Base-by-base conservation (phyloP, 2,888 invertebrate genomes). In the Oscheius sp. region DNA sequence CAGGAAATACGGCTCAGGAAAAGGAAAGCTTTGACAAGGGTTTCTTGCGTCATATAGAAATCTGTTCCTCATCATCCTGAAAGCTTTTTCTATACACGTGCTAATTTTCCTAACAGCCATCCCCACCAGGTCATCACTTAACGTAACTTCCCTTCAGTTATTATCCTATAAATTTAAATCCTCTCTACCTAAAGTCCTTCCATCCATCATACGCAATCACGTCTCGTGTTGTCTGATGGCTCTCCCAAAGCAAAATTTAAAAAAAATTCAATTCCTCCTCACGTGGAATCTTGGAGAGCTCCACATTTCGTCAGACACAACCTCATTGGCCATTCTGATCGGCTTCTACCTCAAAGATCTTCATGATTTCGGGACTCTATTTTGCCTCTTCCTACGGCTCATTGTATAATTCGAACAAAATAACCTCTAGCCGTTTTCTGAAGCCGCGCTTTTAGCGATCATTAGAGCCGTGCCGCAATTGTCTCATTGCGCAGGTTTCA, bases 201-300 rank as follows among this genome's bases (percentile, higher is more conserved):
- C 54, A 54, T 54, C 36, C 54, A 36, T 54, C 54, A 54, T 20
- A 22, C 33, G 36, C 54, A 54, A 54, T 54, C 54, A 54, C 54
- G 54, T 36, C 54, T n/a, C 54, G 17, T 32, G 30, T 54, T 17
- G 30, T 54, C 22, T 47, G 12, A 17, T n/a, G 45, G 17, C 45
- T 44, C 6, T 12, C 24, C 24, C 22, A 24, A 17, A 17, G n/a
- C n/a, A n/a, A n/a, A n/a, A n/a, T n/a, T n/a, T n/a, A n/a, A n/a
- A n/a, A n/a, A n/a, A n/a, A n/a, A n/a, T n/a, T n/a, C n/a, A n/a
- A n/a, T n/a, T n/a, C n/a, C n/a, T n/a, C n/a, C 45, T n/a, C 45
- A 14, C 36, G n/a, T 17, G 20, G 20, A 14, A 41, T 41, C 41
- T 17, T 8, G 36, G 36, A 36, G 8, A 14, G 8, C 36, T 36